Conservation (phyloP, 2,888 invertebrate species). For the Brachynemurus nebulosus region DNA sequence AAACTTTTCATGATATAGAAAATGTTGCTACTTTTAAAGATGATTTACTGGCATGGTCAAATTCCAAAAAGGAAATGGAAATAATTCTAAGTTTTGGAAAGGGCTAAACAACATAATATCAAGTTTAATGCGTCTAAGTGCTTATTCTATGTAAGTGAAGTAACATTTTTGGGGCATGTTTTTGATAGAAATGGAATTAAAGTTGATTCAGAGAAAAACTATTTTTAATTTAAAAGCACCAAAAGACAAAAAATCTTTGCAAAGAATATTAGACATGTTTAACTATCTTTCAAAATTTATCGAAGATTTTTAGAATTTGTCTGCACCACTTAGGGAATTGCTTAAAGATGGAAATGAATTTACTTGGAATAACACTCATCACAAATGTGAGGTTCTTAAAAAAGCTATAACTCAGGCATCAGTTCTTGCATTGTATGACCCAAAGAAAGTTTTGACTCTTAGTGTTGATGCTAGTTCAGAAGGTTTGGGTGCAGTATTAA, state of each 20-base stretch:
- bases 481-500: slow-evolving; percentile 19
- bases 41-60: slow-evolving; percentile 18
- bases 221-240: slow-evolving; percentile 9
- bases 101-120: slow-evolving; percentile 7
- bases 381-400: no score
- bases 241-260: slow-evolving; percentile 7
- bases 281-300: slow-evolving; percentile 15
- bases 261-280: slow-evolving; percentile 11
- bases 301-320: neutral
- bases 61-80: slow-evolving; percentile 17
- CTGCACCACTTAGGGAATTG: neutral
- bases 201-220: slow-evolving; percentile 10
- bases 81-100: slow-evolving; percentile 15
- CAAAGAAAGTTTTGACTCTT: neutral
- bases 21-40: slow-evolving; percentile 20
- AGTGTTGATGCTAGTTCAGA: slow-evolving; percentile 11
- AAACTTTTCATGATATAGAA: slow-evolving; percentile 10
- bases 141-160: slow-evolving; percentile 7
- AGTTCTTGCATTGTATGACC: neutral
- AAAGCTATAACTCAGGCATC: no score
- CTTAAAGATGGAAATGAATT: neutral
- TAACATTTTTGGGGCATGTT: slow-evolving; percentile 13
- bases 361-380: neutral
- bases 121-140: slow-evolving; percentile 11
- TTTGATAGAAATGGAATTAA: slow-evolving; percentile 8